phyloP scores from a whole-genome alignment of 2,888 invertebrate species.

The Cheilosia vulpina region DNA sequence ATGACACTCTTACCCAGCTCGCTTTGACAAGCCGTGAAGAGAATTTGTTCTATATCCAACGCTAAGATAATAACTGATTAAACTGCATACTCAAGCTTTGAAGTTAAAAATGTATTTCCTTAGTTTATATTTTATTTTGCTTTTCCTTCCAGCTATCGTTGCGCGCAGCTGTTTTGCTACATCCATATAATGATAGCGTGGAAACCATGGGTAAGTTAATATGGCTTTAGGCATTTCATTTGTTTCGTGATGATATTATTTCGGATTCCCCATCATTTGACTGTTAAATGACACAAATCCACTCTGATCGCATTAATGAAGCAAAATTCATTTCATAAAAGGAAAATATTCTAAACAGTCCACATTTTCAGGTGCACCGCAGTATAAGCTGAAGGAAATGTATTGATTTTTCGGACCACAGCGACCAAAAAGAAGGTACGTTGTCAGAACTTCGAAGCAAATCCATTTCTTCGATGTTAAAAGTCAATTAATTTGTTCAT shows the following conservation, averaged over 20 bases:
- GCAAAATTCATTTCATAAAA: neutral
- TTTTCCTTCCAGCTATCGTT: no score
- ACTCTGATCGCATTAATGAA: conserved; percentile 8
- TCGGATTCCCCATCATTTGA: conserved; percentile 54
- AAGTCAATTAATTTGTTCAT: neutral
- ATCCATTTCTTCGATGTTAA: neutral
- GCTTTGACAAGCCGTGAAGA: conserved; percentile 63
- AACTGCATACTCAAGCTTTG: no score
- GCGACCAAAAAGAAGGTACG: no score
- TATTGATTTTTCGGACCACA: no score
- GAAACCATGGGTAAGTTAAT: neutral
- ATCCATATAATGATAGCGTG: no score
- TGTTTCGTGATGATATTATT: conserved; percentile 34
- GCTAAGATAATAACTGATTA: conserved; percentile 29
- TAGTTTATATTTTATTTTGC: no score
- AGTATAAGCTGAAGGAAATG: no score
- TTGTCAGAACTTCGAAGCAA: no score
- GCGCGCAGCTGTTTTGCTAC: no score
- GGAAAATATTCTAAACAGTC: neutral
- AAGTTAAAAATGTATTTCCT: neutral
- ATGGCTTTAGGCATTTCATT: neutral
- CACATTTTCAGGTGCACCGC: neutral
- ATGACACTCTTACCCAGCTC: conserved; percentile 60
- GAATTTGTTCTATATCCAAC: conserved; percentile 55
- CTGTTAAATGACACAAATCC: conserved; percentile 38